Evolutionary conservation across 2,888 invertebrate genomes (phyloP), one percentile per base, ranked within the genome.

Genomic region (Sabatieria punctata): DNA sequence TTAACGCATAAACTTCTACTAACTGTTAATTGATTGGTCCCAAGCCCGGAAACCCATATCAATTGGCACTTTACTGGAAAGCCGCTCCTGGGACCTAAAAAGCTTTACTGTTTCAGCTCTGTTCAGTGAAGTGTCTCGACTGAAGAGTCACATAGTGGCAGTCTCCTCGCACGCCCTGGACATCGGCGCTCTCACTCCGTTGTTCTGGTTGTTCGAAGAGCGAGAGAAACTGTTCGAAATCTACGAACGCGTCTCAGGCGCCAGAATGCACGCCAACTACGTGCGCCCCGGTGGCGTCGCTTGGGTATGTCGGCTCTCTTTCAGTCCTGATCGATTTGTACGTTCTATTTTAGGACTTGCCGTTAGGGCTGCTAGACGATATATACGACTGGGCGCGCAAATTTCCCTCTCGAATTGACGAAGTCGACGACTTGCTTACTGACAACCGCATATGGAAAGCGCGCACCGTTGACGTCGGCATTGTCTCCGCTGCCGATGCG

Each of bases 191-290:
- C 71, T 99, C 49, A 95, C 97, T 0, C 97, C 97, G 0, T 88
- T 97, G 71, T 95, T 99, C 74, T 99, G 95, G 95, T 74, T 95
- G 44, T 97, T 97, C 67, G 95, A 97, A 68, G 97, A 64, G 49
- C 61, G 64, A 42, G 64, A 64, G 50, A 64, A 64, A 53, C 75
- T 97, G 73, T 89, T 95, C 85, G 97, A 99, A 69, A 95, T 97
- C 68, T 95, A 93, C 64, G 97, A 99, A 66, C 75, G 97, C 51
- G 95, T 86, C 1, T 89, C 88, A 47, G 97, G 97, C 0, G 95
- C 95, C 13, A 77, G 97, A 36, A 91, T 99, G 91, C 97, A 99
- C 69, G 91, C 95, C 1, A 95, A 95, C 4, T 97, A 99, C 60
- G 75, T 97, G 33, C 73, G 97, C 18, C 95, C 95, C 0, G 97